Base-by-base conservation (phyloP, 2,888 invertebrate species). In the Protodeltote pygarga region DNA sequence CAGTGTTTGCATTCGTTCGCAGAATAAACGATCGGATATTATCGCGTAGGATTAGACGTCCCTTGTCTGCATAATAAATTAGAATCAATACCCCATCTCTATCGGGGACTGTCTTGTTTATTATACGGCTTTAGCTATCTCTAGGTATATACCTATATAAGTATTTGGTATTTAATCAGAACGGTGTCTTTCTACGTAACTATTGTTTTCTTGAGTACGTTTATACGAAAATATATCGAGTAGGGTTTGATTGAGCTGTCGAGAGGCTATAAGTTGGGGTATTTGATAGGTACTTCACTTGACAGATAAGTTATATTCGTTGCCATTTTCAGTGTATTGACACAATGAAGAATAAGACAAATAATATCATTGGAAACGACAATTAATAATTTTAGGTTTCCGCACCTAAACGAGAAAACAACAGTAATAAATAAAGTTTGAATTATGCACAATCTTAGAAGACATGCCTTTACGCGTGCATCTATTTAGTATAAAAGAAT, bases 11-110 rank as follows among this genome's bases (percentile, higher is more conserved):
- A 65, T 74, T 74, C 59, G 64, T 68, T 74, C 63, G 46, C 64
- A 61, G 62, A 75, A 75, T 75, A 77, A 77, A 77, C 72, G 75
- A 66, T 67, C 61, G 61, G 21, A 64, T 65, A 66, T 71, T 77
- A 79, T 81, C 73, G 52, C 48, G 55, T 38, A 45, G 77, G 78
- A 81, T 85, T 81, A 81, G 69, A 75, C 67, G 71, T 65, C 73
- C 65, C 65, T 71, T 65, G 66, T 66, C 75, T 76, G 77, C 78
- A 79, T 83, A 77, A 79, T 78, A 78, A 82, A 84, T 83, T 71
- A 77, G 72, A 67, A 75, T 78, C 75, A 72, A 77, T 77, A 75
- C 61, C 58, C 61, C 61, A 62, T 69, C 71, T 68, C 59, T 65
- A 65, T 64, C 44, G 63, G 50, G 59, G 53, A 38, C 42, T 37